Evolutionary conservation across 2,113 vertebrate species (phyloP).

Genomic region (Sitta europaea): DNA sequence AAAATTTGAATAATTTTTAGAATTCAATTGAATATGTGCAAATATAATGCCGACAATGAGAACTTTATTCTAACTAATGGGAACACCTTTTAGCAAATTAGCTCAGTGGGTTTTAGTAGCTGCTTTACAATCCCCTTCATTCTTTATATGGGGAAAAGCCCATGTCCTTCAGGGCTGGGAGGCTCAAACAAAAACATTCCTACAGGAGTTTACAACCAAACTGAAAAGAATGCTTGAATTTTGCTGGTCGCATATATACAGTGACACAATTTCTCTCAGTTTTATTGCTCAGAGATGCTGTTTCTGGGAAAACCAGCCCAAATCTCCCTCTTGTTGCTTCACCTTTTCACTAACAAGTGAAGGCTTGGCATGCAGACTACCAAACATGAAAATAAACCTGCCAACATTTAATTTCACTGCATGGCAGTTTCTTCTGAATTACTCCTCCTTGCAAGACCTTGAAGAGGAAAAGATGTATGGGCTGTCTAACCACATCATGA

Average conservation of each 20-base stretch:
- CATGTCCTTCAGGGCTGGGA: not conserved
- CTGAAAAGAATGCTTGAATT: not conserved
- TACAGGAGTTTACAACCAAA: not conserved
- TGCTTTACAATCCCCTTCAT: not conserved
- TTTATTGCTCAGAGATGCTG: not conserved
- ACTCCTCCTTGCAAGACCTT: not conserved
- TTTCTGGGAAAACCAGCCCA: not conserved
- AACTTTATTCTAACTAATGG: not conserved
- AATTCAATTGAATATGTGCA: not conserved
- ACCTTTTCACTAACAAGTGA: not conserved
- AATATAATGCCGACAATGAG: not conserved
- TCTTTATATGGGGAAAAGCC: constrained; percentile 10
- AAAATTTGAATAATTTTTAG: not conserved
- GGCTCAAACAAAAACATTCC: not conserved
- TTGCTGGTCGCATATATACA: not conserved
- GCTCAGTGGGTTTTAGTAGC: not conserved
- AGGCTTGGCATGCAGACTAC: not conserved
- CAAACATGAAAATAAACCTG: not conserved
- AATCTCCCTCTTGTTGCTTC: not conserved
- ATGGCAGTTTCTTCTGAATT: not conserved
- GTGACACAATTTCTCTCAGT: not conserved
- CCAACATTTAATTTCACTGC: not conserved
- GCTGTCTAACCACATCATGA: not conserved
- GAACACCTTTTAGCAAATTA: not conserved
- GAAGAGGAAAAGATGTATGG: not conserved